Evolutionary conservation across 1,140 invertebrate species (phyloP).

Genomic region (Choristoneura fumiferana): DNA sequence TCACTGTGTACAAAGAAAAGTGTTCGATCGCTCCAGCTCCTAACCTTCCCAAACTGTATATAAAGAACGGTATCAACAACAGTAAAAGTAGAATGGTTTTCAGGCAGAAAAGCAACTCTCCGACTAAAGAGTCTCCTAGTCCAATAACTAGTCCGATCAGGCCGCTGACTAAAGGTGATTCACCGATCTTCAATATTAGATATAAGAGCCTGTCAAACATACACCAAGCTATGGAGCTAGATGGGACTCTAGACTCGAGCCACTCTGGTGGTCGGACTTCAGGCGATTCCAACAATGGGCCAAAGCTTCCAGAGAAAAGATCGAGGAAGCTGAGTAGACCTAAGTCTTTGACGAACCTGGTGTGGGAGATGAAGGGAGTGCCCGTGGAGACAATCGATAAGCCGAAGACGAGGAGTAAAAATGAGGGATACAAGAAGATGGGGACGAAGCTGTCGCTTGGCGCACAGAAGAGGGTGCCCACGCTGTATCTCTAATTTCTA

Average conservation of each 20-base stretch:
- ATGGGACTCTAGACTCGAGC: constrained; percentile 92
- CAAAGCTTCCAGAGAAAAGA: constrained; percentile 89
- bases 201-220: constrained; percentile 91
- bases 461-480: constrained; percentile 72
- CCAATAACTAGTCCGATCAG: constrained; percentile 75
- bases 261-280: constrained; percentile 92
- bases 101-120: constrained; percentile 86
- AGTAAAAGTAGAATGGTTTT: constrained; percentile 82
- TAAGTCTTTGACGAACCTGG: constrained; percentile 90
- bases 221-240: constrained; percentile 87
- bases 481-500: constrained; percentile 70
- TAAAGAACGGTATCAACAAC: constrained; percentile 85
- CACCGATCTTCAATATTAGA: constrained; percentile 89
- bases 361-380: constrained; percentile 87
- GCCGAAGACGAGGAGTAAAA: constrained; percentile 80
- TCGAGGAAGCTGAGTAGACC: constrained; percentile 87
- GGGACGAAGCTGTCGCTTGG: constrained; percentile 73
- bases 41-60: constrained; percentile 84
- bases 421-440: constrained; percentile 76
- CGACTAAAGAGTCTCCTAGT: constrained; percentile 85
- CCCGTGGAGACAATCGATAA: constrained; percentile 78
- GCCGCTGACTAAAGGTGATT: constrained; percentile 83
- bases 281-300: constrained; percentile 88
- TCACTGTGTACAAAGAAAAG: constrained; percentile 78
- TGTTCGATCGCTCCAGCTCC: constrained; percentile 68